Evolutionary conservation across 2,113 vertebrate genomes (phyloP).

Genomic region (Polypterus senegalus): DNA sequence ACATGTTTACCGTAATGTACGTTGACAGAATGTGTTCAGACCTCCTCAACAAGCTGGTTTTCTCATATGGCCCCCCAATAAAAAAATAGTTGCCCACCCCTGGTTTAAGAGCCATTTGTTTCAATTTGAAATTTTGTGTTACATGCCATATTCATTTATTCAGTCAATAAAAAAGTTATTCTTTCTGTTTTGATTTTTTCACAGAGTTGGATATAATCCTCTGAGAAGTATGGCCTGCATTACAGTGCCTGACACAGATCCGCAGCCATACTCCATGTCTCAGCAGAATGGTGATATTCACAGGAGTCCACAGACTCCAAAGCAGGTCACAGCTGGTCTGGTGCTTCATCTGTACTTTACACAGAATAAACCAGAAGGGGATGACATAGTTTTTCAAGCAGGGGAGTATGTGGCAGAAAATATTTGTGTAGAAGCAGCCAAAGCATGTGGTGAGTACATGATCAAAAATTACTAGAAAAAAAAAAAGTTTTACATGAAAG

Average conservation of each 20-base stretch:
- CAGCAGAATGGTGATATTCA: slow-evolving; percentile 45
- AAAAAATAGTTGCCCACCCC: too few relatives aligned
- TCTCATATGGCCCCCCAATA: too few relatives aligned
- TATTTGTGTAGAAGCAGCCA: slow-evolving; percentile 72
- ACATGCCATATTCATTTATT: too few relatives aligned
- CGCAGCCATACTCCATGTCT: slow-evolving; percentile 18
- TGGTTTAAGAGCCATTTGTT: too few relatives aligned
- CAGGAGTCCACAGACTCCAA: slow-evolving; percentile 35
- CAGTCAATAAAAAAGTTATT: background rate
- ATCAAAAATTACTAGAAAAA: background rate
- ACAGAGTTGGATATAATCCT: slow-evolving; percentile 33
- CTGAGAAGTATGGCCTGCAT: slow-evolving; percentile 61
- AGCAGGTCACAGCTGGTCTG: slow-evolving; percentile 46
- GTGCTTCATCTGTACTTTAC: slow-evolving; percentile 68
- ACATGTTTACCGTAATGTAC: too few relatives aligned
- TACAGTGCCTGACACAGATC: slow-evolving; percentile 66
- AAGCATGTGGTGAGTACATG: slow-evolving; percentile 70
- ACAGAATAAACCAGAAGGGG: slow-evolving; percentile 36
- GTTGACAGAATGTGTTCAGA: too few relatives aligned
- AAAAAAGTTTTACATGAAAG: background rate
- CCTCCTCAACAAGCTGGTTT: too few relatives aligned
- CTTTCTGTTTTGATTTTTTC: slow-evolving; percentile 23
- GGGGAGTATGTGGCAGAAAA: slow-evolving; percentile 82
- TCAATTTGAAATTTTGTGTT: too few relatives aligned
- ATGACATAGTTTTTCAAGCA: slow-evolving; percentile 53